phyloP scores from a whole-genome alignment of 1,140 invertebrate genomes.

The Subanguina moxae region DNA sequence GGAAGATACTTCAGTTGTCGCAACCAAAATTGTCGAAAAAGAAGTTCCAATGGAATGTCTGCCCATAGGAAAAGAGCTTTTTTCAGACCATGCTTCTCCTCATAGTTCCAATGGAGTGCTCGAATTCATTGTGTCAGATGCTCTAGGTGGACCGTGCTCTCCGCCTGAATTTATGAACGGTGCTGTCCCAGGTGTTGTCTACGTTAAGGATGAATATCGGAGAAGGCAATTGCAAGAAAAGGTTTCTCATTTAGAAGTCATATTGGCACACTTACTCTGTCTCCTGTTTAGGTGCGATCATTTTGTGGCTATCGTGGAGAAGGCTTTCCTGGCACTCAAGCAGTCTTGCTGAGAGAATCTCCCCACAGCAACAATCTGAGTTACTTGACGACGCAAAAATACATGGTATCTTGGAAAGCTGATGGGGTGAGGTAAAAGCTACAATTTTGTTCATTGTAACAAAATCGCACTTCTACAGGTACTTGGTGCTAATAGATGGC shows the following conservation, averaged over 20 bases:
- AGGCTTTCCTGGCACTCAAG: slow-evolving; percentile 91
- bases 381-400: slow-evolving; percentile 74
- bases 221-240: too few species aligned
- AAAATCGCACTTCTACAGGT: slow-evolving; percentile 65
- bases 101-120: too few species aligned
- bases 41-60: too few species aligned
- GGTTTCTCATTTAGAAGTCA: too few species aligned
- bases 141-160: neutral
- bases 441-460: neutral
- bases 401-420: slow-evolving; percentile 97
- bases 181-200: slow-evolving; percentile 56
- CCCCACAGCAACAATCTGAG: slow-evolving; percentile 72
- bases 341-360: slow-evolving; percentile 79
- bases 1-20: slow-evolving; percentile 27
- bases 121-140: neutral
- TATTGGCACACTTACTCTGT: neutral
- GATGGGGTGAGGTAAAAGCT: slow-evolving; percentile 79
- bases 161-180: slow-evolving; percentile 60
- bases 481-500: slow-evolving; percentile 91
- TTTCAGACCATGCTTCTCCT: too few species aligned
- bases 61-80: too few species aligned
- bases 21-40: too few species aligned
- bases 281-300: neutral
- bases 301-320: neutral
- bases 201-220: slow-evolving; percentile 38